Conservation (phyloP, 2,113 vertebrate species). For the cat (Felis catus) region DNA sequence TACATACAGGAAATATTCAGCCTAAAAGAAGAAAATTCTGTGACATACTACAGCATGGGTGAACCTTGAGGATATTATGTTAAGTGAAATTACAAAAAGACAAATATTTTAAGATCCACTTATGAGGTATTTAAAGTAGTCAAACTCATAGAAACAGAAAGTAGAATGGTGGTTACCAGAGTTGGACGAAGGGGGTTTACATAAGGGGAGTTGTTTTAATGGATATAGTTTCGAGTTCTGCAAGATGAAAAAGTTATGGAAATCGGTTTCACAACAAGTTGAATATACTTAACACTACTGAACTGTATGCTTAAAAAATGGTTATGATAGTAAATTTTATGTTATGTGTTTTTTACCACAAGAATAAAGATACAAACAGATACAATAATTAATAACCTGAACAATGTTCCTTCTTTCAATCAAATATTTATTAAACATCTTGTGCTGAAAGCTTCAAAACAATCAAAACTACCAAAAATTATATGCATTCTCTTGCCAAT, state of each 20-base stretch:
- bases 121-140: background rate
- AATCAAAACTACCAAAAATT: background rate
- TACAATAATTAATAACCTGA: background rate
- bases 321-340: background rate
- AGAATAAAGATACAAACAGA: background rate
- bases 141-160: background rate
- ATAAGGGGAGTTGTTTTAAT: background rate
- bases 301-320: background rate
- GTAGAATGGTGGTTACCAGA: background rate
- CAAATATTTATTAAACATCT: background rate
- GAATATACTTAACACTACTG: background rate
- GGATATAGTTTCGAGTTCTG: background rate
- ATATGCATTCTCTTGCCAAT: background rate
- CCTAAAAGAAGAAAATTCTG: background rate
- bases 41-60: background rate
- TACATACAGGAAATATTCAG: background rate
- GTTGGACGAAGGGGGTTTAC: background rate
- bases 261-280: background rate
- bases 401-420: background rate
- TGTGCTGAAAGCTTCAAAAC: background rate
- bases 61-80: background rate
- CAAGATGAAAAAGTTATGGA: background rate
- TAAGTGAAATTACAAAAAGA: background rate
- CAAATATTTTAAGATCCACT: background rate
- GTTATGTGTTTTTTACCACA: background rate